These are phyloP conservation scores for Dicycla oo DNA, from an alignment of 2,888 invertebrate species.

Conservation along the genomic window DNA sequence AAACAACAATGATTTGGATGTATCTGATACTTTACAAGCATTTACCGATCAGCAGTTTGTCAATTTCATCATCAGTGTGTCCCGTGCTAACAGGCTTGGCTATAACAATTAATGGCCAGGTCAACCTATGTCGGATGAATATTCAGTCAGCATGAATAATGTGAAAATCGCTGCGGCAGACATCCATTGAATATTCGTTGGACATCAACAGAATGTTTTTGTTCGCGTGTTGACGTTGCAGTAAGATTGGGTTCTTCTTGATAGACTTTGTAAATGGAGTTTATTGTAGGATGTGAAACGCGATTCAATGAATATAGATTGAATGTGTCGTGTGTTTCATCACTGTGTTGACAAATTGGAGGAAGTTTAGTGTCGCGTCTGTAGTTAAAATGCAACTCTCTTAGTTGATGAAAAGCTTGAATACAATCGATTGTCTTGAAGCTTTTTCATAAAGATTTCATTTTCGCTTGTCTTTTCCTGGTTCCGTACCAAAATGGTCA, in stretches of 20 bases:
- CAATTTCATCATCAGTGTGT: conserved; percentile 67
- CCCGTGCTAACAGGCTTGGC: conserved; percentile 73
- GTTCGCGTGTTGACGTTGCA: conserved; percentile 78
- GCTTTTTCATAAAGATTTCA: background rate
- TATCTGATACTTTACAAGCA: background rate
- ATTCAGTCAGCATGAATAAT: conserved; percentile 87
- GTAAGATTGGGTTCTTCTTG: conserved; percentile 60
- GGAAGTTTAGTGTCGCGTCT: background rate
- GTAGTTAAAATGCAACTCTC: background rate
- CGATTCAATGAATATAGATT: conserved; percentile 47
- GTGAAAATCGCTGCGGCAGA: conserved; percentile 80
- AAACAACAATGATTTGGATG: background rate
- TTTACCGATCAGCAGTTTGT: conserved; percentile 56
- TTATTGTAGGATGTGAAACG: conserved; percentile 25
- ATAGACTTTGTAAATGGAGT: conserved; percentile 52
- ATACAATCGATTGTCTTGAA: background rate
- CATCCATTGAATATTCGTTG: conserved; percentile 81
- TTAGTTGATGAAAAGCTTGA: background rate
- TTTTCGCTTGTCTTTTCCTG: too few species aligned
- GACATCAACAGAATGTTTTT: conserved; percentile 78
- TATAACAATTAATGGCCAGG: conserved; percentile 86
- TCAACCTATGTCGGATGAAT: conserved; percentile 85
- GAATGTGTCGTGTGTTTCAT: conserved; percentile 25
- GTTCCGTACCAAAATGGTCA: too few species aligned
- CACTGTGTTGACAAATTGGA: conserved; percentile 12